Percentiles rank a stretch among this genome's conserved stretches.
Conservation (phyloP, 2,888 invertebrate species). For the Leptothorax acervorum region DNA sequence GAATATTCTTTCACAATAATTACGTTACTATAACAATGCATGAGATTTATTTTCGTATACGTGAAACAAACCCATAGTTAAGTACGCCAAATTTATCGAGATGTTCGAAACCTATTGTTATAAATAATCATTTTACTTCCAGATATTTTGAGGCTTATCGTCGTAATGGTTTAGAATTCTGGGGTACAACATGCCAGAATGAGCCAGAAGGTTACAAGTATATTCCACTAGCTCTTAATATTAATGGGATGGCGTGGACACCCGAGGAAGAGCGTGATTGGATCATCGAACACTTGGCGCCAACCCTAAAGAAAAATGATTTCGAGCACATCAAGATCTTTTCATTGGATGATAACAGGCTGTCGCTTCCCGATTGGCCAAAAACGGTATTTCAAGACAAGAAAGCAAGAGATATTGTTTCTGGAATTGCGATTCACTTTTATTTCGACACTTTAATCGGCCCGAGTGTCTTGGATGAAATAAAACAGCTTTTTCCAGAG, state of each 20-base stretch:
- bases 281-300: slow-evolving; percentile 91
- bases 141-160: slow-evolving; percentile 93
- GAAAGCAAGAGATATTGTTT: slow-evolving; percentile 83
- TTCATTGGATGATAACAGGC: slow-evolving; percentile 91
- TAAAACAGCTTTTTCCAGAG: slow-evolving; percentile 88
- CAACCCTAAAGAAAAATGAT: slow-evolving; percentile 88
- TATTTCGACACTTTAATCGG: slow-evolving; percentile 90
- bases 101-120: too few relatives aligned
- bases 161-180: slow-evolving; percentile 89
- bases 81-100: too few relatives aligned
- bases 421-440: slow-evolving; percentile 94
- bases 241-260: slow-evolving; percentile 90
- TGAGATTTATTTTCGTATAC: neutral
- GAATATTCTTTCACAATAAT: neutral
- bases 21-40: neutral
- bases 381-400: neutral
- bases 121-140: slow-evolving; percentile 41
- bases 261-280: slow-evolving; percentile 88
- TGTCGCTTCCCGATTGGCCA: slow-evolving; percentile 88
- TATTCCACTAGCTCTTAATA: slow-evolving; percentile 87
- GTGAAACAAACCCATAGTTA: neutral
- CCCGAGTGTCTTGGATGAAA: slow-evolving; percentile 87
- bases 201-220: slow-evolving; percentile 88
- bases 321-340: slow-evolving; percentile 90
- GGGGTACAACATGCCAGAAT: slow-evolving; percentile 95